phyloP scores from a whole-genome alignment of 2,113 vertebrate species.

The Osmerus eperlanus region DNA sequence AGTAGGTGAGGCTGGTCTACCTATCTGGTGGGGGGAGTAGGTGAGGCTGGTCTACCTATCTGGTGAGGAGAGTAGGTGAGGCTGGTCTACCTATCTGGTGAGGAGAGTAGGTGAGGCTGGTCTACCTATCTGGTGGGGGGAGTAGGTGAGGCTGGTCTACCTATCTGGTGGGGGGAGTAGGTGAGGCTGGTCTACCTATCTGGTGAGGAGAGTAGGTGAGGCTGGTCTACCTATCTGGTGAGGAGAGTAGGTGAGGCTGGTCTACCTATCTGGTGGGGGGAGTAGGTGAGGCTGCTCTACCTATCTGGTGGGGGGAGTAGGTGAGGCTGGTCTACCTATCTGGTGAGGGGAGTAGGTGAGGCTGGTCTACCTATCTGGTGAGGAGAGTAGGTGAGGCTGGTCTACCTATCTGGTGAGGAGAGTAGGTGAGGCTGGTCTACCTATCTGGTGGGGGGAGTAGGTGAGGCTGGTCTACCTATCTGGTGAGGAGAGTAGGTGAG shows the following conservation, averaged over 20 bases:
- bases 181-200: constrained; percentile 6
- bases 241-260: constrained; percentile 74
- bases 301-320: constrained; percentile 96
- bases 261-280: constrained; percentile 80
- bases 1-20: too few species aligned
- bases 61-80: constrained; percentile 87
- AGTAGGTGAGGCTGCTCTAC: constrained; percentile 85
- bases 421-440: constrained; percentile 93
- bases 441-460: too few species aligned
- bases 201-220: constrained; percentile 97
- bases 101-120: constrained; percentile 92
- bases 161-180: too few species aligned
- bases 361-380: constrained; percentile 71
- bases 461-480: constrained; percentile 6
- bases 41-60: constrained; percentile 87
- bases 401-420: constrained; percentile 89
- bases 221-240: constrained; percentile 88
- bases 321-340: constrained; percentile 94
- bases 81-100: constrained; percentile 71
- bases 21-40: constrained; percentile 88
- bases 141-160: constrained; percentile 93
- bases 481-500: constrained; percentile 97
- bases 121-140: constrained; percentile 89
- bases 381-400: constrained; percentile 92
- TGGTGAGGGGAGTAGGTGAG: too few species aligned